Evolutionary conservation across 2,113 vertebrate species (phyloP).

Genomic region (Hepsetus odoe): DNA sequence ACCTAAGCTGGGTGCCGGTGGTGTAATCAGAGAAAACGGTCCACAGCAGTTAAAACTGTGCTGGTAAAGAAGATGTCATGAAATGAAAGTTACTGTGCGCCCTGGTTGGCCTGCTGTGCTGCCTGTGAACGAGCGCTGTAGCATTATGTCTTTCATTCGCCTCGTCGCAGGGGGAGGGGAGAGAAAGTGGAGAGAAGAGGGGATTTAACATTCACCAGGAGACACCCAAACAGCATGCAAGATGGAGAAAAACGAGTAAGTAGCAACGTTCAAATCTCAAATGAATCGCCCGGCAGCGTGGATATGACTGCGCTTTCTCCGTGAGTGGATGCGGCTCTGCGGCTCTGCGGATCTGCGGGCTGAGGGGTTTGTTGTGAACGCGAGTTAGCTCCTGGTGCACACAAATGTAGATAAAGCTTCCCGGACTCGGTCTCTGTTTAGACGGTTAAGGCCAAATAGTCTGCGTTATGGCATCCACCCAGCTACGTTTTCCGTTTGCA

Average conservation of each 20-base stretch:
- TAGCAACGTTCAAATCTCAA: slow-evolving; percentile 49
- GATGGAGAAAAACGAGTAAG: slow-evolving; percentile 86
- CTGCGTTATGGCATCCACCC: background rate
- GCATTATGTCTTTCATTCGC: slow-evolving; percentile 80
- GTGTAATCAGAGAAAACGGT: too few relatives aligned
- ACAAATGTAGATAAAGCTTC: slow-evolving; percentile 21
- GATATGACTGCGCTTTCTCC: background rate
- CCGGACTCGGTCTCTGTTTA: background rate
- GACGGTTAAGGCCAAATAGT: slow-evolving; percentile 15
- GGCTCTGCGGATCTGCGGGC: too few relatives aligned
- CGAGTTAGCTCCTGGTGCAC: slow-evolving; percentile 15
- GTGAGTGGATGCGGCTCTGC: background rate
- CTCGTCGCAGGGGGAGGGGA: slow-evolving; percentile 80
- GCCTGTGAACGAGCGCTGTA: slow-evolving; percentile 56
- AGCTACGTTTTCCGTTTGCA: too few relatives aligned
- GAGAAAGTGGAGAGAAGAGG: slow-evolving; percentile 76
- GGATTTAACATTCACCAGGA: slow-evolving; percentile 78
- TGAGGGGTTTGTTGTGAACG: slow-evolving; percentile 25
- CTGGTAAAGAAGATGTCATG: background rate
- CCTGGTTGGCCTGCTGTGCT: slow-evolving; percentile 12
- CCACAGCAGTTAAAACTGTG: too few relatives aligned
- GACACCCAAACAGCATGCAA: slow-evolving; percentile 75
- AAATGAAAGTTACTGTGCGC: background rate
- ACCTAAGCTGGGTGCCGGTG: too few relatives aligned
- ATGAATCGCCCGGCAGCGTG: background rate